Conservation (phyloP, 92 coral and sea anemone species). For the Palythoa grandis region DNA sequence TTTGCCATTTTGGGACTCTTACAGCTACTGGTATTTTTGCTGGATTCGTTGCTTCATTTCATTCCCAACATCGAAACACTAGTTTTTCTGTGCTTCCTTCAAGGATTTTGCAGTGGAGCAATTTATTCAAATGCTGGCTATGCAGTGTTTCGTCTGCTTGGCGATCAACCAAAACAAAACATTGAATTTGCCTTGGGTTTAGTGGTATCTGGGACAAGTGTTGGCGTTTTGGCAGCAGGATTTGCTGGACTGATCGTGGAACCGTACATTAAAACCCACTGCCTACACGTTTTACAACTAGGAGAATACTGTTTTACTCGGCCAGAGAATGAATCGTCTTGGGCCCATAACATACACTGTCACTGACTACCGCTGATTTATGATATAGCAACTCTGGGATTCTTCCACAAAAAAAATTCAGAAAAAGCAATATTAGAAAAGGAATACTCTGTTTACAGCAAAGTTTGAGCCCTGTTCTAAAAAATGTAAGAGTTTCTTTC, state of each 20-base stretch:
- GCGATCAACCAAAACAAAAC: conserved; percentile 12
- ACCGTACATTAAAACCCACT: conserved; percentile 33
- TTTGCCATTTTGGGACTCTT: conserved; percentile 8
- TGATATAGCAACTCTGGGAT: too few species aligned
- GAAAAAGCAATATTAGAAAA: too few species aligned
- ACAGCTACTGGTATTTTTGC: conserved; percentile 3
- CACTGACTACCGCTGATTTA: neutral
- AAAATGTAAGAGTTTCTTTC: too few species aligned
- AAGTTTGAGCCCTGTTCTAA: too few species aligned
- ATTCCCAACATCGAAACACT: conserved; percentile 10
- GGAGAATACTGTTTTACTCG: conserved; percentile 41
- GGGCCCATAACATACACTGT: conserved; percentile 37
- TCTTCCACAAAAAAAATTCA: too few species aligned
- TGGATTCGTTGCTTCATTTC: conserved; percentile 20
- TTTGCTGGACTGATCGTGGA: conserved; percentile 22
- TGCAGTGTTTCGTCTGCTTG: conserved; percentile 15
- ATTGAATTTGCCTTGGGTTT: conserved; percentile 28
- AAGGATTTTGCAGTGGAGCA: conserved; percentile 36
- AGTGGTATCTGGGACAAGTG: conserved; percentile 14
- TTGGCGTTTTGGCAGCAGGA: conserved; percentile 31
- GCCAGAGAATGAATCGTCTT: conserved; percentile 5
- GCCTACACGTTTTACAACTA: neutral
- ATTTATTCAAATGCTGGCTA: conserved; percentile 16
- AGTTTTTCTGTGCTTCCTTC: neutral
- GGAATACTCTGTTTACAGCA: too few species aligned